A percentile compares a stretch with the other conserved stretches of the same genome.
Conservation (phyloP, 2,888 invertebrate species). For the Andrena camellia region DNA sequence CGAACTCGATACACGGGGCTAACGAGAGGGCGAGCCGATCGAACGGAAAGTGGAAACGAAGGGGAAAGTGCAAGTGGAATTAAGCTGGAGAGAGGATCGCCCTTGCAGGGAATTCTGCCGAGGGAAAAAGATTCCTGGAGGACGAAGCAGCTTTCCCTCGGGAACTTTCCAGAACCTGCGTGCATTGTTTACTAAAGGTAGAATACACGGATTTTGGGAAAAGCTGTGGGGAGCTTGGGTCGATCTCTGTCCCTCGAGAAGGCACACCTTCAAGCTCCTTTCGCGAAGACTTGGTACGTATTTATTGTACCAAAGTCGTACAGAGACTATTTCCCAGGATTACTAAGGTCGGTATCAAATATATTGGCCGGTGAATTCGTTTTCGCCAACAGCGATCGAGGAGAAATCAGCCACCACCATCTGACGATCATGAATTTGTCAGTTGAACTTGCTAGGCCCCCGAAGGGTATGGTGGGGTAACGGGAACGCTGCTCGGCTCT, state of each 20-base stretch:
- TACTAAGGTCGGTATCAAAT: too few relatives aligned
- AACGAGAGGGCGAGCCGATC: constrained; percentile 55
- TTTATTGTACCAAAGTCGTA: too few relatives aligned
- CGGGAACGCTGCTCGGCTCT: too few relatives aligned
- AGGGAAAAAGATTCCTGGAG: neutral
- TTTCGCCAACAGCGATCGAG: too few relatives aligned
- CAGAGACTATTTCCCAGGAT: too few relatives aligned
- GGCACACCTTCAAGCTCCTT: neutral
- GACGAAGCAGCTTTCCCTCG: neutral
- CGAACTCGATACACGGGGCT: constrained; percentile 65
- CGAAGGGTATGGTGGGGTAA: too few relatives aligned
- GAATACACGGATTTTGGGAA: neutral
- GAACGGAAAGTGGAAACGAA: constrained; percentile 27
- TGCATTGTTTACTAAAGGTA: neutral
- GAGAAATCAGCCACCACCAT: too few relatives aligned
- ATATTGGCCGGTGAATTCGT: too few relatives aligned
- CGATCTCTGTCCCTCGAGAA: neutral
- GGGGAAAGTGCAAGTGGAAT: constrained; percentile 59
- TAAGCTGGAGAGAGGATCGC: constrained; percentile 39
- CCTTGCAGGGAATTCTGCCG: constrained; percentile 33
- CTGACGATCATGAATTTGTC: too few relatives aligned
- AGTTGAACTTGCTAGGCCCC: too few relatives aligned
- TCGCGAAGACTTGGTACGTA: neutral
- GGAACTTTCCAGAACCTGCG: neutral
- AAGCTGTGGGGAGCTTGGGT: neutral